Conservation (phyloP, 2,113 vertebrate species). For the Corythornis madagascariensis region DNA sequence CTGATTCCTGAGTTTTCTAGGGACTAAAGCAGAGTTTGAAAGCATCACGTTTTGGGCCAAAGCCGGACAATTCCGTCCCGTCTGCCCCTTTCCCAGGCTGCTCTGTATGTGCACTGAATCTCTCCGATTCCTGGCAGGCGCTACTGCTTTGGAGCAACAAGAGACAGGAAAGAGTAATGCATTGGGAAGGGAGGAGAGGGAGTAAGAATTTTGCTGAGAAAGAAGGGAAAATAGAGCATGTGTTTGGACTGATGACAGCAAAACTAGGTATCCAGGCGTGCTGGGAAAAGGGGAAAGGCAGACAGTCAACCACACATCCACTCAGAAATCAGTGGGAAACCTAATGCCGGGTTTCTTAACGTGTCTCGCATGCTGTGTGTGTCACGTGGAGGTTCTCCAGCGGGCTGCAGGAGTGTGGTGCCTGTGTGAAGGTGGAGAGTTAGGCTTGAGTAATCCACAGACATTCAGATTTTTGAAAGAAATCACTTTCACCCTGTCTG, state of each 20-base stretch:
- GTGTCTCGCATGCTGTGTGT: not conserved
- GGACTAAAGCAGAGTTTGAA: not conserved
- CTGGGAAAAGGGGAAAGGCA: slow-evolving; percentile 48
- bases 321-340: slow-evolving; percentile 47
- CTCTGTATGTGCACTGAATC: not conserved
- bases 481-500: not conserved
- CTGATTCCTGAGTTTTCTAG: not conserved
- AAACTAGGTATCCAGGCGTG: slow-evolving; percentile 58
- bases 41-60: not conserved
- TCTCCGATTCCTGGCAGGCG: not conserved
- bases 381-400: not conserved
- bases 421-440: not conserved
- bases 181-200: not conserved
- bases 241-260: slow-evolving; percentile 53
- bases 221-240: slow-evolving; percentile 37
- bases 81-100: not conserved
- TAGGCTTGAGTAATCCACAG: not conserved
- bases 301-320: not conserved
- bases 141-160: not conserved
- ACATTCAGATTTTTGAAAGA: not conserved
- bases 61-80: not conserved
- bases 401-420: not conserved
- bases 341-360: not conserved
- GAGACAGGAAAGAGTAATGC: slow-evolving; percentile 16
- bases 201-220: slow-evolving; percentile 36